These are phyloP conservation scores for Antennarius maculatus DNA, from an alignment of 2,797 vertebrate genomes.

Conservation along the genomic window DNA sequence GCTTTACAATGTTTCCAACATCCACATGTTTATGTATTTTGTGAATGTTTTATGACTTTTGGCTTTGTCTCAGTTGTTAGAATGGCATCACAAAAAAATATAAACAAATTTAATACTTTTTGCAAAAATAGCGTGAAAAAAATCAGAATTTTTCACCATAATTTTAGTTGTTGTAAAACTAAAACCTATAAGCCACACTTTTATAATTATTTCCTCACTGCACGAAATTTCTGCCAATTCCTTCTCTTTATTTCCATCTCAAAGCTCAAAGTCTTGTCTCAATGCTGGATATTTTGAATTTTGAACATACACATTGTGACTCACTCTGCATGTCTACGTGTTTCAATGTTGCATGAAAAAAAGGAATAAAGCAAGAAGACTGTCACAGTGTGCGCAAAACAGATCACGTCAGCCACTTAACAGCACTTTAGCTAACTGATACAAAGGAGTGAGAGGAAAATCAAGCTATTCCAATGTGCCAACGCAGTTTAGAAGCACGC, in stretches of 20 bases:
- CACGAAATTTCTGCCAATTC: constrained; percentile 17
- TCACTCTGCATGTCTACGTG: neutral
- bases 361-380: constrained; percentile 2
- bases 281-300: neutral
- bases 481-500: constrained; percentile 59
- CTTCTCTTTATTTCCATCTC: constrained; percentile 9
- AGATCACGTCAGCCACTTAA: constrained; percentile 46
- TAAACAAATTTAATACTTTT: no score
- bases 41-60: no score
- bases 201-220: constrained; percentile 18
- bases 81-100: no score
- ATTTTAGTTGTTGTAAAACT: no score
- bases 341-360: constrained; percentile 13
- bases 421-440: constrained; percentile 37
- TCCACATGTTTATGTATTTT: no score
- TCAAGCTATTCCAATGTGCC: constrained; percentile 52
- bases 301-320: no score
- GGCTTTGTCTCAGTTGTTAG: no score
- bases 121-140: no score
- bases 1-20: no score
- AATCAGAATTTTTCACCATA: no score
- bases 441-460: constrained; percentile 42
- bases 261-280: neutral
- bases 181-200: no score
- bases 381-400: constrained; percentile 23